These are phyloP conservation scores for Lepisosteus osseus DNA, from an alignment of 2,113 vertebrate genomes.

Conservation along the genomic window DNA sequence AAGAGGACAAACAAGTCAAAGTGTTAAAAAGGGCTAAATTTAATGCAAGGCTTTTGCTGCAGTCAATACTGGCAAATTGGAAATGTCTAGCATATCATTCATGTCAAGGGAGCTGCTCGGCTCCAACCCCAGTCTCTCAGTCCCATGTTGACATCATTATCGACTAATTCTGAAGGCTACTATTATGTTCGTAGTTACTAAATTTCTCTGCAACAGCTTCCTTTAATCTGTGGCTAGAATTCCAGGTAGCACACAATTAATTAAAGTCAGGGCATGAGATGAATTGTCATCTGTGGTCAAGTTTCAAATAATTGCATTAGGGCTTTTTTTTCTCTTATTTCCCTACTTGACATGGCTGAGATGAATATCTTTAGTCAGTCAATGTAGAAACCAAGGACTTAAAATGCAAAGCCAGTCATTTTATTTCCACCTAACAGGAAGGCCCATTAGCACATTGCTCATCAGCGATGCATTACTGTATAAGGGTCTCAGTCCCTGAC, in stretches of 20 bases:
- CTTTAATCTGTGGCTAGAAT: slow-evolving; percentile 20
- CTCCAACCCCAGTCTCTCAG: background rate
- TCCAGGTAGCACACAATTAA: slow-evolving; percentile 60
- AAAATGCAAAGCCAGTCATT: slow-evolving; percentile 35
- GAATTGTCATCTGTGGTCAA: slow-evolving; percentile 63
- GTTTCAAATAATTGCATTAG: slow-evolving; percentile 66
- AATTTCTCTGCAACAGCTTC: slow-evolving; percentile 1
- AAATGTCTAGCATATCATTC: slow-evolving; percentile 34
- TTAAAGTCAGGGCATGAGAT: slow-evolving; percentile 50
- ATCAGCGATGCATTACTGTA: slow-evolving; percentile 66
- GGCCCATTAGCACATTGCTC: slow-evolving; percentile 64
- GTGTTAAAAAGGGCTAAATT: slow-evolving; percentile 48
- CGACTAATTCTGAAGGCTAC: slow-evolving; percentile 29
- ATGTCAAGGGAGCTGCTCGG: slow-evolving; percentile 16
- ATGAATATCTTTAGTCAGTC: slow-evolving; percentile 64
- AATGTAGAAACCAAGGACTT: slow-evolving; percentile 47
- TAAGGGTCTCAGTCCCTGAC: slow-evolving; percentile 29
- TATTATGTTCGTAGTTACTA: background rate
- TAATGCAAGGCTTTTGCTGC: slow-evolving; percentile 33
- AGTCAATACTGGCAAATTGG: slow-evolving; percentile 46
- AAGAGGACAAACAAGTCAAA: slow-evolving; percentile 61
- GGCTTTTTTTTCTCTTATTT: slow-evolving; percentile 33
- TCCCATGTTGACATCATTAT: slow-evolving; percentile 34
- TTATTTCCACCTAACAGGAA: slow-evolving; percentile 46
- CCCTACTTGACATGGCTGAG: slow-evolving; percentile 44